Conservation (phyloP, 2,113 vertebrate species). For the Neodontobutis hainanensis region DNA sequence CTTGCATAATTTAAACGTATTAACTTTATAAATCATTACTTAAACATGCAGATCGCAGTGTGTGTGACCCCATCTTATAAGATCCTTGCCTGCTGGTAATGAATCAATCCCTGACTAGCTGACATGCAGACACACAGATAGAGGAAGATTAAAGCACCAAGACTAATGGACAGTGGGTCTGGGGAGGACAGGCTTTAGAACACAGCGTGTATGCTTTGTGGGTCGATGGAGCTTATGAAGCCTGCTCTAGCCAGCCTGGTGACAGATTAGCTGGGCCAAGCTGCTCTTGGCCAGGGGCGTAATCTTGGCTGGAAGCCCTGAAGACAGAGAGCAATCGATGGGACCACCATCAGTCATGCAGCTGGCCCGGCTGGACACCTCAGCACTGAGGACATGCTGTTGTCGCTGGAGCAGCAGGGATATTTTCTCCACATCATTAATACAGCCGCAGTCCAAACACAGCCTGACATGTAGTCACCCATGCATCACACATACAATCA, state of each 20-base stretch:
- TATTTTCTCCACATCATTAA: conserved; percentile 56
- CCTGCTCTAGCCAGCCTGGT: conserved; percentile 65
- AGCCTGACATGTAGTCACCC: conserved; percentile 24
- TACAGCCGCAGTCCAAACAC: conserved; percentile 28
- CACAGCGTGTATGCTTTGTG: conserved; percentile 63
- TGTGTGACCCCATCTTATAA: conserved; percentile 41
- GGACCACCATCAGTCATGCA: conserved; percentile 75
- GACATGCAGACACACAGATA: conserved; percentile 67
- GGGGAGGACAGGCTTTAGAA: conserved; percentile 70
- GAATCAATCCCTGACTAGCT: conserved; percentile 69
- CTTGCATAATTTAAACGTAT: conserved; percentile 7
- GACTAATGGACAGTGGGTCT: conserved; percentile 71
- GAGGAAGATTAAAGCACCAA: conserved; percentile 73
- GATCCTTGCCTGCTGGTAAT: conserved; percentile 60
- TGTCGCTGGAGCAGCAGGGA: conserved; percentile 49
- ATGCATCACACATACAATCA: conserved; percentile 22
- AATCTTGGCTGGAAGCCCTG: conserved; percentile 69
- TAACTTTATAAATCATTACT: conserved; percentile 27
- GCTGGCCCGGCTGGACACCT: conserved; percentile 64
- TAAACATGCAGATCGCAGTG: conserved; percentile 26
- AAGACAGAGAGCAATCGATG: conserved; percentile 72
- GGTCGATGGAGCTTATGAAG: conserved; percentile 75
- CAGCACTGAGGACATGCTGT: conserved; percentile 49
- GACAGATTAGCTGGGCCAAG: conserved; percentile 73
- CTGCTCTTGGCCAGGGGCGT: conserved; percentile 71